These are phyloP conservation scores for Thrips palmi DNA, from an alignment of 1,140 invertebrate species.

Conservation along the genomic window DNA sequence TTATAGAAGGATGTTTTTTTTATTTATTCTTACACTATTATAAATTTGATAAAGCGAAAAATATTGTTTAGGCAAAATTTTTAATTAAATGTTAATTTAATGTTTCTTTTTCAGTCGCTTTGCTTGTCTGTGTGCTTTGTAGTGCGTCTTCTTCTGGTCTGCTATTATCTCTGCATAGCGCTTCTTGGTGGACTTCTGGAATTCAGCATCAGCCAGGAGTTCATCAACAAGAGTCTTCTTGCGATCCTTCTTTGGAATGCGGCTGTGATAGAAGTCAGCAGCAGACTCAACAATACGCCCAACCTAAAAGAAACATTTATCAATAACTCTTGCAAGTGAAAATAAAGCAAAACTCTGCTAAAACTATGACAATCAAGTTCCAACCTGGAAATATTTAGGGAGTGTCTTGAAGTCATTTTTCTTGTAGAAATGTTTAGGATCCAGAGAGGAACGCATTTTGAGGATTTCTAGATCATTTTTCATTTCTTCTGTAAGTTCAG, in stretches of 20 bases:
- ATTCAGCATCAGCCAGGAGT: constrained; percentile 70
- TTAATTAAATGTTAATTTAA: too few species aligned
- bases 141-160: constrained; percentile 12
- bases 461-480: constrained; percentile 73
- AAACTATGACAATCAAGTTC: too few species aligned
- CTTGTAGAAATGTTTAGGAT: constrained; percentile 89
- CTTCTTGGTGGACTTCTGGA: constrained; percentile 67
- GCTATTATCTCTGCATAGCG: constrained; percentile 45
- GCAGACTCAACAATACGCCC: constrained; percentile 55
- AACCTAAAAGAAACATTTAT: constrained; percentile 32
- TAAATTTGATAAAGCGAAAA: too few species aligned
- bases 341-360: constrained; percentile 9
- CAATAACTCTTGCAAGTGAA: too few species aligned
- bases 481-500: constrained; percentile 73
- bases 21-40: too few species aligned
- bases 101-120: constrained; percentile 10
- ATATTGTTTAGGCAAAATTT: too few species aligned
- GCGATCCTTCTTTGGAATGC: constrained; percentile 68
- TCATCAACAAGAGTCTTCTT: constrained; percentile 86
- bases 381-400: constrained; percentile 83
- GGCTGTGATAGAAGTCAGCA: constrained; percentile 48
- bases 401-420: constrained; percentile 69
- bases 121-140: constrained; percentile 8
- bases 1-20: too few species aligned
- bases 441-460: constrained; percentile 78